Evolutionary conservation across 2,113 vertebrate species (phyloP), one percentile per base, ranked within the genome.

Genomic region (Oncorhynchus keta): DNA sequence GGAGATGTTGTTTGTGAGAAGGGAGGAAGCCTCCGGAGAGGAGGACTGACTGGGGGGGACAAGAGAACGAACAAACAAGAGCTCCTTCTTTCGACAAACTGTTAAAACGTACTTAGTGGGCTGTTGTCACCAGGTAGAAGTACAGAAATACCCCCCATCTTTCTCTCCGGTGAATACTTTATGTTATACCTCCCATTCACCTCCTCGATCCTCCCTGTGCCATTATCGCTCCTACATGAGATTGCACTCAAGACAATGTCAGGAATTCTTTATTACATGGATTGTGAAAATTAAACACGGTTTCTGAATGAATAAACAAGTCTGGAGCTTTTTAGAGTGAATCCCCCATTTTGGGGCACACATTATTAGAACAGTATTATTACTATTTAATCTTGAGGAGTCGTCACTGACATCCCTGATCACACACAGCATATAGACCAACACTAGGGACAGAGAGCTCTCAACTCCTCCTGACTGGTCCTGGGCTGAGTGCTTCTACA

Each of bases 271-370:
- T 90, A 93, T 92, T 93, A 93, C 91, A 92, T 20, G 79, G 87
- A 89, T 92, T 90, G 89, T 83, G 87, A 92, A 93, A 91, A 90
- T 86, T 88, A 90, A 93, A 93, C 91, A 93, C 84, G 79, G 87
- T 85, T 92, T 84, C 51, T 94, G 89, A 94, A 94, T 94, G 93
- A 94, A 94, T 94, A 93, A 94, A 93, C 92, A 89, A 72, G 88
- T 84, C 84, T 89, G 86, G 85, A 86, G 90, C 93, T 92, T 90
- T 55, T 93, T 86, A 92, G 86, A 84, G 82, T 22, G 2, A 84
- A 85, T 87, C 84, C 78, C 75, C 75, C 81, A 84, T 82, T 75
- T 85, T 86, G 84, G 81, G 80, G 79, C 83, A 83, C 76, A 62
- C 74, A 76, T 80, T 90, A 90, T 92, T 90, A 92, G 91, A 3